A percentile compares a stretch with the other conserved stretches of the same genome.
Conservation (phyloP, 1,140 invertebrate species). For the Hermetia illucens region DNA sequence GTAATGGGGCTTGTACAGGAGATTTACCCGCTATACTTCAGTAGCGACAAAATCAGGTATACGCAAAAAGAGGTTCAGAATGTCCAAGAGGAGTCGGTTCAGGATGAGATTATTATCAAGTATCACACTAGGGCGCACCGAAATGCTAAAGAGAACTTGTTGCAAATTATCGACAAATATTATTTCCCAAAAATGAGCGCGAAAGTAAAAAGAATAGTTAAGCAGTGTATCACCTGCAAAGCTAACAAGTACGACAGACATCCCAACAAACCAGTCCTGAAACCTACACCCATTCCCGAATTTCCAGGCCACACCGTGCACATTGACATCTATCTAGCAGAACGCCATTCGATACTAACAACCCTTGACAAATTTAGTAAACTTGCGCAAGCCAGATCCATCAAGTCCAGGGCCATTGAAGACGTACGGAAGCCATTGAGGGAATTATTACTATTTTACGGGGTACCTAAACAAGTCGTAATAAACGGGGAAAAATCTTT, state of each 20-base stretch:
- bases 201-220: not conserved
- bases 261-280: not conserved
- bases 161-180: conserved; percentile 1
- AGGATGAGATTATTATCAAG: not conserved
- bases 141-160: not conserved
- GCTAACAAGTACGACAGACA: not conserved
- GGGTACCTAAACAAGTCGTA: not conserved
- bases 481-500: conserved; percentile 3
- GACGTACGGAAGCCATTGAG: conserved; percentile 1
- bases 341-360: not conserved
- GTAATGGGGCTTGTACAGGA: not conserved
- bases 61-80: not conserved
- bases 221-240: not conserved
- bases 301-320: not conserved
- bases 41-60: not conserved
- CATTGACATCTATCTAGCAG: not conserved
- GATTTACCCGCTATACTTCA: not conserved
- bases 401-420: not conserved
- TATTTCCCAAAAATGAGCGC: not conserved
- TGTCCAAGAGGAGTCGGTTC: not conserved
- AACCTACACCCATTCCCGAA: not conserved
- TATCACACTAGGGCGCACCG: not conserved
- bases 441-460: conserved; percentile 7
- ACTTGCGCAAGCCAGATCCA: not conserved
- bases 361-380: conserved; percentile 1